Percentiles rank a stretch among this genome's conserved stretches.
phyloP scores from a whole-genome alignment of 2,797 vertebrate species.

The Cheirogaleus major region DNA sequence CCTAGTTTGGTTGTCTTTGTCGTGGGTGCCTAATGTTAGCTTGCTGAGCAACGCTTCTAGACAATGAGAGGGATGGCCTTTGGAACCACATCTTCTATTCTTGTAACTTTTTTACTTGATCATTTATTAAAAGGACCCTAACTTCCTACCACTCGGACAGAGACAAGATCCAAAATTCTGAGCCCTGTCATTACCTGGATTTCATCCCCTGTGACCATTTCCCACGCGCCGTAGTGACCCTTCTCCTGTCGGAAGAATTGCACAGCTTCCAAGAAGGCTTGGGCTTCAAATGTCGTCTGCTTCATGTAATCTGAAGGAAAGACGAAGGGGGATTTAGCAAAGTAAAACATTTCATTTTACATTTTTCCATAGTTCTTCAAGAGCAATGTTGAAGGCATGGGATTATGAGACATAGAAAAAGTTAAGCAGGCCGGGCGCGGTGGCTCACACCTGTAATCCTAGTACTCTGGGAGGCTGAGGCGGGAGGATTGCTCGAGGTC shows the following conservation, averaged over 20 bases:
- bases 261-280: constrained; percentile 93
- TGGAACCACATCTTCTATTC: not conserved
- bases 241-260: constrained; percentile 93
- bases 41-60: not conserved
- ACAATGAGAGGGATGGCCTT: not conserved
- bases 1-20: not conserved
- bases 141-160: not conserved
- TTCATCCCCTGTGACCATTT: constrained; percentile 93
- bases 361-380: not conserved
- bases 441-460: too few relatives aligned
- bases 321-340: constrained; percentile 30
- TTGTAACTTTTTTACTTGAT: not conserved
- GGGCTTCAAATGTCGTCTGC: constrained; percentile 90
- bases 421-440: not conserved
- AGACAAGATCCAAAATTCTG: not conserved
- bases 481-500: too few relatives aligned
- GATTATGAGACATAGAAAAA: not conserved
- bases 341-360: not conserved
- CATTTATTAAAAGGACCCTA: not conserved
- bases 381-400: not conserved
- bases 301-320: constrained; percentile 91
- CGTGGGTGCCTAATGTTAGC: too few relatives aligned
- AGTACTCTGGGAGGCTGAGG: too few relatives aligned
- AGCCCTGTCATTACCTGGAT: constrained; percentile 86
- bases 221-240: constrained; percentile 90